A percentile compares a stretch with the other conserved stretches of the same genome.
These are phyloP conservation scores for Tricholauxania praeusta DNA, from an alignment of 2,888 invertebrate species.

Conservation along the genomic window DNA sequence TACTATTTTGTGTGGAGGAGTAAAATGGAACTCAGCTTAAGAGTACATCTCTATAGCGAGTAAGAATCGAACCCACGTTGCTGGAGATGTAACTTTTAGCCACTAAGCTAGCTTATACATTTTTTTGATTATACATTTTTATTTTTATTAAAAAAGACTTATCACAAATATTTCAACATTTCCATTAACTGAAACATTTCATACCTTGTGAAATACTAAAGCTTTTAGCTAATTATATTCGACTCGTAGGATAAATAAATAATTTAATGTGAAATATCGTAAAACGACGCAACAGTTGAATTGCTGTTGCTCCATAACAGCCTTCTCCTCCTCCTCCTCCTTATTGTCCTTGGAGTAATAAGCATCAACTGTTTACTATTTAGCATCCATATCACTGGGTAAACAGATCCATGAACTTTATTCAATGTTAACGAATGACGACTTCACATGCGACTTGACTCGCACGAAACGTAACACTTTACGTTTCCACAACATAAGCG, in stretches of 20 bases:
- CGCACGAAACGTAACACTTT: constrained; percentile 23
- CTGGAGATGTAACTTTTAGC: too few species aligned
- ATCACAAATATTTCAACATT: too few species aligned
- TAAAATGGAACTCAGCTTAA: too few species aligned
- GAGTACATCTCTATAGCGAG: too few species aligned
- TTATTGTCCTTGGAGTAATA: constrained; percentile 6
- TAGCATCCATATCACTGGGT: constrained; percentile 22
- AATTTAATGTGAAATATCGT: neutral
- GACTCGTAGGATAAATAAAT: constrained; percentile 11
- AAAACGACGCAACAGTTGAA: neutral
- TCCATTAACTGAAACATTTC: too few species aligned
- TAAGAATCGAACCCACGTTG: too few species aligned
- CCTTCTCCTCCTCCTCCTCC: neutral
- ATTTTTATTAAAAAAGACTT: too few species aligned
- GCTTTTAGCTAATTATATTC: constrained; percentile 24
- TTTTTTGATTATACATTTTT: too few species aligned
- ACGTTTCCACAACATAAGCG: constrained; percentile 32
- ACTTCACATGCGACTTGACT: constrained; percentile 53
- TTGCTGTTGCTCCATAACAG: neutral
- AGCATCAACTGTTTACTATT: constrained; percentile 23
- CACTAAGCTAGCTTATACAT: too few species aligned
- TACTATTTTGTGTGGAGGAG: too few species aligned
- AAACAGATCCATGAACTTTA: constrained; percentile 22
- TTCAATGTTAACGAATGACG: constrained; percentile 52
- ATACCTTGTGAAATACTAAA: too few species aligned